Conservation (phyloP, 2,113 vertebrate species). For the Dasyprocta punctata region DNA sequence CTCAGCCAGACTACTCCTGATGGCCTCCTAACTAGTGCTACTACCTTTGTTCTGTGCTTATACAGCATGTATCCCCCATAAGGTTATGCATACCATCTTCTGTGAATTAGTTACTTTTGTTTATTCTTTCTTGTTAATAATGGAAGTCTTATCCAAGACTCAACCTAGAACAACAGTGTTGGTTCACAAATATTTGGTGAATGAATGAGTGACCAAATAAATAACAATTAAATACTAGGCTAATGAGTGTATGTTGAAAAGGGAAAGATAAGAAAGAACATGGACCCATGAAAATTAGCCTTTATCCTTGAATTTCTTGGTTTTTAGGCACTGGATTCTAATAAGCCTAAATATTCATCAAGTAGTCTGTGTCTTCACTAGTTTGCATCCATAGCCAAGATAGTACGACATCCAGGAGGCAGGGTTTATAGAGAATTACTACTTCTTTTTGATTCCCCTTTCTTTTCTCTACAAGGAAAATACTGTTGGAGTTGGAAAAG, state of each 20-base stretch:
- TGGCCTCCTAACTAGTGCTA: background rate
- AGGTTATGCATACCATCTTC: background rate
- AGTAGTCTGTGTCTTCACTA: background rate
- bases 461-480: conserved; percentile 7
- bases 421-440: background rate
- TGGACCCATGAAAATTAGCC: background rate
- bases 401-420: background rate
- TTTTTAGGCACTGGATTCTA: background rate
- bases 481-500: background rate
- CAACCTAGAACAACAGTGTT: background rate
- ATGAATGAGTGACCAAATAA: background rate
- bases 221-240: background rate
- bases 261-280: background rate
- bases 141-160: background rate
- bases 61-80: background rate
- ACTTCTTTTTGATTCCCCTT: background rate
- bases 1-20: background rate
- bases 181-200: conserved; percentile 1
- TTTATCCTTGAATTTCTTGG: background rate
- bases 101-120: background rate
- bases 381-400: background rate
- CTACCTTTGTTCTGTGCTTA: background rate
- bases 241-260: background rate
- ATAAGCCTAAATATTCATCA: background rate
- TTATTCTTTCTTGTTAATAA: background rate